These are phyloP conservation scores for Urocynchramus pylzowi DNA, from an alignment of 2,113 vertebrate species.

Conservation along the genomic window DNA sequence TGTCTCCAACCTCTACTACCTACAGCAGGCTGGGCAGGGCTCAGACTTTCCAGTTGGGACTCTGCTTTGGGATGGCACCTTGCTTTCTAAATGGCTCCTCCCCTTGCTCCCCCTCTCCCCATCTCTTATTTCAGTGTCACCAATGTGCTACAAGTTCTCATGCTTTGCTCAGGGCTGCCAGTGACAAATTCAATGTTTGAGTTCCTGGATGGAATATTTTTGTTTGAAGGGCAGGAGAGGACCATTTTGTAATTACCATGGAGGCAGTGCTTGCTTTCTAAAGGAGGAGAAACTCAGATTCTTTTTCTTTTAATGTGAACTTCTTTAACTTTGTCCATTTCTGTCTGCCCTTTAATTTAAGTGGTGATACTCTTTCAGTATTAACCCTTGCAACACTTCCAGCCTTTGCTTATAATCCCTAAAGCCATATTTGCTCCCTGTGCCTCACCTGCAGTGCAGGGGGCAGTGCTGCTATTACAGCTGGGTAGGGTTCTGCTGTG, in stretches of 20 bases:
- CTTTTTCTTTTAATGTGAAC: not conserved
- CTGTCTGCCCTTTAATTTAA: not conserved
- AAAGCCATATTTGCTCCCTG: conserved; percentile 61
- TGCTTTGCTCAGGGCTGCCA: conserved; percentile 48
- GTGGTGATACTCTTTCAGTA: not conserved
- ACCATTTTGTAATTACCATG: not conserved
- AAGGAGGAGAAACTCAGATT: not conserved
- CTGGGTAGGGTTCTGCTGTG: not conserved
- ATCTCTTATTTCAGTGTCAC: not conserved
- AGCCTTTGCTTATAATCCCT: conserved; percentile 20
- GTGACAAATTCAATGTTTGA: not conserved
- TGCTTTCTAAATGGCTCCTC: not conserved
- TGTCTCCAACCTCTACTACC: not conserved
- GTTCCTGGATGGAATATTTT: not conserved
- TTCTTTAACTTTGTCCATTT: not conserved
- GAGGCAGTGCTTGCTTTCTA: not conserved
- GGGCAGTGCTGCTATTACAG: not conserved
- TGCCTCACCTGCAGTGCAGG: conserved; percentile 2
- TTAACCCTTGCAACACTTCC: not conserved
- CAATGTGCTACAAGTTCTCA: not conserved
- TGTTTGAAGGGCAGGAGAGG: not conserved
- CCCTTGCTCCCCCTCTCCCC: not conserved
- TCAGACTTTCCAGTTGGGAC: not conserved
- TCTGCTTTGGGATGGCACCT: not conserved
- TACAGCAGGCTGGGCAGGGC: not conserved